Evolutionary conservation across 2,888 invertebrate genomes (phyloP).

Genomic region (Geophilus truncorum): DNA sequence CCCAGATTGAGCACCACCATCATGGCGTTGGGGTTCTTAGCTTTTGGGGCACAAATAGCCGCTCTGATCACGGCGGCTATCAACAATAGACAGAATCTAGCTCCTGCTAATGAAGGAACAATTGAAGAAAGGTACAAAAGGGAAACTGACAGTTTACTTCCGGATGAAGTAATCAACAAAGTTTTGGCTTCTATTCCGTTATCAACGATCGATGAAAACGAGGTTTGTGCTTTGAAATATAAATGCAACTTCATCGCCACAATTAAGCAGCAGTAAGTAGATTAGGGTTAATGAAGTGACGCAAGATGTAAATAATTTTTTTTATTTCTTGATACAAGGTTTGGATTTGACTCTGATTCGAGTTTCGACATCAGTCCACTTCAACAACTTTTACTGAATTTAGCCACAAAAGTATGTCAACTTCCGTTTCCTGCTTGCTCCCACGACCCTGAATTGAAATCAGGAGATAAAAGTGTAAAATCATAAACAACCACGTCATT

Average conservation of each 20-base stretch:
- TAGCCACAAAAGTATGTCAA: not conserved
- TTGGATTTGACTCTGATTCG: not conserved
- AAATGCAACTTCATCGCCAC: not conserved
- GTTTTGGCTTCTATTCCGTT: not conserved
- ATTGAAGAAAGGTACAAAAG: not conserved
- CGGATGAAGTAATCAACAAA: not conserved
- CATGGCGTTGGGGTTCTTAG: not conserved
- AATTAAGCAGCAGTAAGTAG: not conserved
- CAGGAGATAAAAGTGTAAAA: not conserved
- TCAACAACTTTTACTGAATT: not conserved
- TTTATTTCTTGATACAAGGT: not conserved
- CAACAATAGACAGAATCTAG: not conserved
- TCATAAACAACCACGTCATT: not conserved
- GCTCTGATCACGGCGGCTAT: not conserved
- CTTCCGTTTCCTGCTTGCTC: not conserved
- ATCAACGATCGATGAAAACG: not conserved
- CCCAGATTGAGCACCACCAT: constrained; percentile 2
- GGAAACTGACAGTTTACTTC: not conserved
- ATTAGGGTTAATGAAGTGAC: not conserved
- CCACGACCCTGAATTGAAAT: not conserved
- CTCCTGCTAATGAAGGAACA: not conserved
- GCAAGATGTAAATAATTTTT: not conserved
- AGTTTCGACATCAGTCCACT: not conserved
- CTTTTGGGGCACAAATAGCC: not conserved
- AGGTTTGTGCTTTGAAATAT: not conserved